Percentiles rank a stretch among this genome's conserved stretches.
Conservation (phyloP, 2,797 vertebrate species). For the Intellagama lesueurii region DNA sequence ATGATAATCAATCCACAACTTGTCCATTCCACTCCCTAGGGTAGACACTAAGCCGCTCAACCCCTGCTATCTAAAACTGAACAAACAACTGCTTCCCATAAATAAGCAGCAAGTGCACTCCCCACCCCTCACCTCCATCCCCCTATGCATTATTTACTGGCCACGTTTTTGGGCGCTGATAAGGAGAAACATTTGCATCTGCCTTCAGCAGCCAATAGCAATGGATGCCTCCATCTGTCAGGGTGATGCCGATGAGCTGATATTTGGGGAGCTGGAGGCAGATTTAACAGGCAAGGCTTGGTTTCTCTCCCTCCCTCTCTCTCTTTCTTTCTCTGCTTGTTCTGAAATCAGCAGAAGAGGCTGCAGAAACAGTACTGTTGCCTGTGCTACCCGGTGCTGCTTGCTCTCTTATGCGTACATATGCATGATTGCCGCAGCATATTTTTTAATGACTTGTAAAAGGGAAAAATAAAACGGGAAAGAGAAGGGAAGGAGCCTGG, state of each 20-base stretch:
- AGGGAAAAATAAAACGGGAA: neutral
- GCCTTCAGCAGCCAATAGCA: slow-evolving; percentile 23
- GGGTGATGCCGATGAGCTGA: neutral
- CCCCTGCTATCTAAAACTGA: neutral
- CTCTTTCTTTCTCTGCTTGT: neutral
- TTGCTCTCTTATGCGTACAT: neutral
- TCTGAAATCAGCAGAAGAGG: neutral
- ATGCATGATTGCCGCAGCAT: neutral
- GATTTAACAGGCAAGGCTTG: neutral
- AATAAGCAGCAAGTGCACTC: neutral
- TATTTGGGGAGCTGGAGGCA: slow-evolving; percentile 3
- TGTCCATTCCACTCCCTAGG: neutral
- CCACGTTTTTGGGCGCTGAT: slow-evolving; percentile 29
- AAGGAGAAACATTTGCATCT: slow-evolving; percentile 12
- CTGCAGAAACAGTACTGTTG: neutral
- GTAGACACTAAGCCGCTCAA: too few species aligned
- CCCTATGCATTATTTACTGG: slow-evolving; percentile 13
- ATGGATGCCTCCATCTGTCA: slow-evolving; percentile 18
- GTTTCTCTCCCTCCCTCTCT: too few species aligned
- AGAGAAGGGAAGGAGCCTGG: neutral
- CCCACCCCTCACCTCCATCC: too few species aligned
- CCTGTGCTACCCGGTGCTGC: neutral
- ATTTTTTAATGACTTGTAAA: neutral
- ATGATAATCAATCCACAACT: neutral
- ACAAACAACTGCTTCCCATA: slow-evolving; percentile 1